Conservation (phyloP, 2,113 vertebrate species). For the Platysternon megacephalum region DNA sequence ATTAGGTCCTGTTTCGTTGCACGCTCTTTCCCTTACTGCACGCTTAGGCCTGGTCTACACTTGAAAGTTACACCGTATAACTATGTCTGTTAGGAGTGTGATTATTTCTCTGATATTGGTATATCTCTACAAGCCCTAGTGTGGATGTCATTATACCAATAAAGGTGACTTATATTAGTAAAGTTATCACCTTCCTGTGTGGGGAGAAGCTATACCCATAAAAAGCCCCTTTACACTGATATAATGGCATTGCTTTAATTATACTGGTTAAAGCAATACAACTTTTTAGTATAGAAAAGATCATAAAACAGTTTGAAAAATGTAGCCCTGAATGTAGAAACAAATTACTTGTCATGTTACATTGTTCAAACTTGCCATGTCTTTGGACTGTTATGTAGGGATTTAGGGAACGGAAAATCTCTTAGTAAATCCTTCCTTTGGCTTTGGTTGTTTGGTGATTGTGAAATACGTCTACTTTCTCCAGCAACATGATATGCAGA, state of each 20-base stretch:
- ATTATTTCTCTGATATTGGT: background rate
- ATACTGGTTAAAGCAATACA: no score
- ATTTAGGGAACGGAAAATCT: background rate
- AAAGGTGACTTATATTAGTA: background rate
- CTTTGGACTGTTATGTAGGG: background rate
- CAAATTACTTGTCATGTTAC: no score
- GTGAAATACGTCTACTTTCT: background rate
- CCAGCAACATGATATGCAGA: background rate
- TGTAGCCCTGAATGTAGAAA: no score
- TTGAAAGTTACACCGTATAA: fast-evolving
- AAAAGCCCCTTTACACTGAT: no score
- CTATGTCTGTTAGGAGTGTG: background rate
- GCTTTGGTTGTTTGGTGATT: background rate
- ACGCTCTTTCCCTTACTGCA: background rate
- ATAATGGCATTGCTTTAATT: no score
- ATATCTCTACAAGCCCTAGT: background rate
- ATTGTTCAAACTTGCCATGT: no score
- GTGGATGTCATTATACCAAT: background rate
- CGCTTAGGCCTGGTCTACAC: background rate
- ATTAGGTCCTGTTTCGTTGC: background rate
- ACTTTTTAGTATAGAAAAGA: no score
- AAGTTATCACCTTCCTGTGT: no score
- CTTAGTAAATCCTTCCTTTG: background rate
- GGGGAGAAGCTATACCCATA: no score
- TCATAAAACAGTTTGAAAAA: no score